Evolutionary conservation across 1,140 invertebrate species (phyloP), one percentile per base, ranked within the genome.

Genomic region (Scylla paramamosain): DNA sequence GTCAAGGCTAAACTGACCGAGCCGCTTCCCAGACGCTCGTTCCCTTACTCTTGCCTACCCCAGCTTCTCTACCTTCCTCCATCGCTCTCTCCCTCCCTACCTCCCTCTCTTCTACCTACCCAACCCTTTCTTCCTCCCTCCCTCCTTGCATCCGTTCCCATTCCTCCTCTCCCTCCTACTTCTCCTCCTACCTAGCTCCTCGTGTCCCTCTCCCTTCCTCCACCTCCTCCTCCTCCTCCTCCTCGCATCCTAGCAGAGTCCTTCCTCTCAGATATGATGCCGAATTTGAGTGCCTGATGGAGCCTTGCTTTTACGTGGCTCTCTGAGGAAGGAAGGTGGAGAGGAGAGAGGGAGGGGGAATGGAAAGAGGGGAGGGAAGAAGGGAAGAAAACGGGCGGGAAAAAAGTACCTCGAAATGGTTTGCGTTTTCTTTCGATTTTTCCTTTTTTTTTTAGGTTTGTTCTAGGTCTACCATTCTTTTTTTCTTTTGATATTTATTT

Each of bases 251-350:
- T 8, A 20, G 52, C 2, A 20, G 20, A 77, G 20, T 77, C 67
- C 67, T n/a, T 25, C 67, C 67, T n/a, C 67, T 77, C 67, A 77
- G n/a, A 77, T 77, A 77, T 77, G 67, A 77, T 77, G 67, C 67
- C 67, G 67, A 12, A 77, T n/a, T 77, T 77, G 10, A 77, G 67
- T 77, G 12, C 6, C 67, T 77, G 67, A 77, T 77, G 67, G 67
- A 77, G 67, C n/a, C 67, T 77, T 77, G 67, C 67, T 77, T 77
- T 77, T 77, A 77, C 67, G 67, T n/a, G 67, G 20, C 67, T 7
- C 25, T n/a, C n/a, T 77, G 20, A n/a, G 67, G 67, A 77, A n/a
- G n/a, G 20, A n/a, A 25, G 25, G n/a, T 6, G 25, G 20, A 77
- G 25, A 20, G 67, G 6, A 20, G 67, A n/a, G 67, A n/a, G 6